Evolutionary conservation across 2,113 vertebrate genomes (phyloP), one percentile per base, ranked within the genome.

Genomic region (Cephalophus harveyi): DNA sequence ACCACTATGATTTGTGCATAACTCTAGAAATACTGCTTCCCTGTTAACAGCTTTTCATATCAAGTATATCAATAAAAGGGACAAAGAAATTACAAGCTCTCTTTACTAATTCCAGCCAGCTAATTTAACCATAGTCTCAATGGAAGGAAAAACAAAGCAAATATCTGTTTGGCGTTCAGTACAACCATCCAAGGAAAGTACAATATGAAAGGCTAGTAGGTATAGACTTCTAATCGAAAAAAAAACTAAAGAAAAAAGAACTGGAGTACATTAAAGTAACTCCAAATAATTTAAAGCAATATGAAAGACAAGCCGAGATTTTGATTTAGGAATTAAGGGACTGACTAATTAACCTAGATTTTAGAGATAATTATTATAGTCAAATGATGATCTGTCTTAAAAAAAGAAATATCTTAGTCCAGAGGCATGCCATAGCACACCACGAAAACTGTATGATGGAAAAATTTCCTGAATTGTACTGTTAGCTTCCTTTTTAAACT

Each of bases 151-250:
- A 91, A 97, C 85, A 94, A 97, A 96, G 96, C 78, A 97, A 97
- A 79, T 55, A 95, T 96, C 74, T 97, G 46, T 96, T 96, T 79
- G 84, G 64, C 74, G 71, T 82, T 94, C 89, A 98, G 71, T 64
- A 97, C 81, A 96, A 98, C 30, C 85, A 98, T 87, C 96, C 97
- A 88, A 96, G 95, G 86, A 97, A 97, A 96, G 95, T 71, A 97
- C 74, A 96, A 96, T 9, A 89, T 27, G 76, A 98, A 74, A 10
- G 19, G 15, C 60, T 89, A 90, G 76, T 7, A 46, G 95, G 67
- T 9, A 95, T 40, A 97, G 64, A 89, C 36, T 95, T 96, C 83
- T 91, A 91, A 89, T 36, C 25, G 13, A 1, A 9, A 55, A 83
- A 46, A n/a, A 81, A 27, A 13, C 9, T 71, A 94, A 92, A 76